Conservation (phyloP, 2,797 vertebrate species). For the Urophycis tenuis region DNA sequence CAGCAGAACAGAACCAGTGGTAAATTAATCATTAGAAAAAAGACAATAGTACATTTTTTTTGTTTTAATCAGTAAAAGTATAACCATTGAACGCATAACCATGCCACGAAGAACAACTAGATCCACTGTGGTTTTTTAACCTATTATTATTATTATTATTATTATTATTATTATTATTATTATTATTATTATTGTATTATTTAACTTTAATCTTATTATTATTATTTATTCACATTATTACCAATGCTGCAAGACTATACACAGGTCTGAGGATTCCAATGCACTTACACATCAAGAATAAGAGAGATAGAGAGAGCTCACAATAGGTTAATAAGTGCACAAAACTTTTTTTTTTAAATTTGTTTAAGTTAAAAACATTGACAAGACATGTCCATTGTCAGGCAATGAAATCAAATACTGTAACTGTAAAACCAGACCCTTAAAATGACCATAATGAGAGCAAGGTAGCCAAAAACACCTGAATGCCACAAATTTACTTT, state of each 20-base stretch:
- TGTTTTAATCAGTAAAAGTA: conserved; percentile 75
- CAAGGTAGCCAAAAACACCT: conserved; percentile 68
- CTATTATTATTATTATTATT: conserved; percentile 66
- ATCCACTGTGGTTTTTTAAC: conserved; percentile 72
- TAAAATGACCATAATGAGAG: conserved; percentile 66
- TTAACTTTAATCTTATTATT: conserved; percentile 22
- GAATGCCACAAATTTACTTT: conserved; percentile 41
- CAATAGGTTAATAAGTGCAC: conserved; percentile 92
- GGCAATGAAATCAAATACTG: conserved; percentile 88
- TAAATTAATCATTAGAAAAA: conserved; percentile 61
- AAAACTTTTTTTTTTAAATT: conserved; percentile 69
- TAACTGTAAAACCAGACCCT: conserved; percentile 93
- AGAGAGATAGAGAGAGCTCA: conserved; percentile 69
- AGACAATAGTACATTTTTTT: conserved; percentile 49
- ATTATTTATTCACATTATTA: conserved; percentile 80
- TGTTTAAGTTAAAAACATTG: conserved; percentile 79
- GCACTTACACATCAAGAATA: conserved; percentile 87
- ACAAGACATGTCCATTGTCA: conserved; percentile 87
- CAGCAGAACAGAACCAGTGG: conserved; percentile 80
- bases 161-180: conserved; percentile 57
- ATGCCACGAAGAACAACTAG: conserved; percentile 95
- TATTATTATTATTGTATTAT: conserved; percentile 44
- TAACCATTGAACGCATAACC: conserved; percentile 94
- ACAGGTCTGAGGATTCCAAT: conserved; percentile 81
- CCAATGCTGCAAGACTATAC: conserved; percentile 87